Base-by-base conservation (phyloP, 1,140 invertebrate genomes). In the Plectrocnemia conspersa region DNA sequence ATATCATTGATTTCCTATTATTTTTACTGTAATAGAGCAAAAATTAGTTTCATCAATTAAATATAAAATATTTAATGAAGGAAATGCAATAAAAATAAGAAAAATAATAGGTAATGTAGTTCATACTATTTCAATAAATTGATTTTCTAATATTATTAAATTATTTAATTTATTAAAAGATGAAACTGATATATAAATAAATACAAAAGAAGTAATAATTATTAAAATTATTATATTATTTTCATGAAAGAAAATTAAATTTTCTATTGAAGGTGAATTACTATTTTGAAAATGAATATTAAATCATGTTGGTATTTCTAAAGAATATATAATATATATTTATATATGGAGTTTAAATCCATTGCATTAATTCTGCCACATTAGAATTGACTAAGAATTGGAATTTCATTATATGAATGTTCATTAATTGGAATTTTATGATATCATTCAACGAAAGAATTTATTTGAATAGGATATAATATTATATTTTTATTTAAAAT, bases 1-100 rank as follows among this genome's bases (percentile, higher is more conserved):
- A 65, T 82, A 83, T 77, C 80, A 84, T 75, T 84, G 82, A 70
- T 83, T 79, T 0, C 80, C 81, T 64, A 81, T 75, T 42, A 70
- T 66, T 77, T 83, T 84, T 65, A 84, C 58, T 19, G 77, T 76
- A 49, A 82, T 65, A 40, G 66, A 56, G 35, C 76, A 72, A 55
- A 72, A 67, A 62, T 72, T 72, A 54, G 75, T 65, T 76, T 83
- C 79, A 71, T 84, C 80, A 60, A 81, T 54, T 64, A 82, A 62
- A 66, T 83, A 84, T 58, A 84, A 64, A 61, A 84, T 58, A 54
- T 71, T 74, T 52, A 82, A 56, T 6, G 79, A 82, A 25, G 80
- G 81, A 4, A 82, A 53, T 22, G 75, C 79, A 74, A 84, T 77
- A 70, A 82, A 77, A 65, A 83, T 68, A 70, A 84, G 69, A 66